A percentile compares a stretch with the other conserved stretches of the same genome.
Conservation (phyloP, 2,113 vertebrate species). For the Mastomys natalensis region DNA sequence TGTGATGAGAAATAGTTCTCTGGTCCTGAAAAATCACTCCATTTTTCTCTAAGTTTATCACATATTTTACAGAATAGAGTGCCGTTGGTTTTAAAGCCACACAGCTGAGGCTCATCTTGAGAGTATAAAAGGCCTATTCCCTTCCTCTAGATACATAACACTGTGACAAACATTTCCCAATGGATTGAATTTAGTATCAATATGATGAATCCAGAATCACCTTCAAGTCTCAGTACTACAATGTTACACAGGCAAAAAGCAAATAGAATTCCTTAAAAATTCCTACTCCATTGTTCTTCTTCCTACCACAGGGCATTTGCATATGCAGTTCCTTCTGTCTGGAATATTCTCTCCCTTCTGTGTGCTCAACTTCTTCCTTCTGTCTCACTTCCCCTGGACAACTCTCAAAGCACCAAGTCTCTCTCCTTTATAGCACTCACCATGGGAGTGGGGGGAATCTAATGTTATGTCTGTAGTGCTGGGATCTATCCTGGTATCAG, state of each 20-base stretch:
- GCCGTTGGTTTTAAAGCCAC: neutral
- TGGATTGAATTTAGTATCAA: neutral
- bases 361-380: neutral
- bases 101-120: neutral
- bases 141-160: neutral
- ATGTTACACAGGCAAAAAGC: slow-evolving; percentile 19
- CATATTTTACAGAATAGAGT: neutral
- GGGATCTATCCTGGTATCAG: neutral
- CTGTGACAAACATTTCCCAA: neutral
- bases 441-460: neutral
- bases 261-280: neutral
- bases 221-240: neutral
- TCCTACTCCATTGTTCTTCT: neutral
- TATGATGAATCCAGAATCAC: slow-evolving; percentile 14
- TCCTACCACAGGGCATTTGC: slow-evolving; percentile 38
- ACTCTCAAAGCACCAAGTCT: neutral
- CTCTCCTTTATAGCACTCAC: neutral
- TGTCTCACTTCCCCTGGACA: neutral
- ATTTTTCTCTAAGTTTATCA: slow-evolving; percentile 17
- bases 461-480: neutral
- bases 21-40: neutral
- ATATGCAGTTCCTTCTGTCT: neutral
- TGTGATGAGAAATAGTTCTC: neutral
- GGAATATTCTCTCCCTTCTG: neutral
- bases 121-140: neutral